Conservation (phyloP, 1,140 invertebrate species). For the Lucilia cuprina region DNA sequence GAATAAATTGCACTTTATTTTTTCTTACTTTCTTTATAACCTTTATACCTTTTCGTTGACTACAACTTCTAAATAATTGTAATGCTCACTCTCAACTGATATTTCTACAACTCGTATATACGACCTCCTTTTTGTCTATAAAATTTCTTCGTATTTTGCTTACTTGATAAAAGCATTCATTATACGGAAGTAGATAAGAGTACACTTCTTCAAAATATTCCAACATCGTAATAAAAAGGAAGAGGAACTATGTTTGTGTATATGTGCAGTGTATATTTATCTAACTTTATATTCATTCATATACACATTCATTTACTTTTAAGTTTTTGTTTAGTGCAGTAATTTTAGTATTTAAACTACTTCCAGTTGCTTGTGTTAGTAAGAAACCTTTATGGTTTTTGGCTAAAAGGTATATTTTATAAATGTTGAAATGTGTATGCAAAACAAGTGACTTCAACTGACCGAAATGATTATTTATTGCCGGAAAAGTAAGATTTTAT, state of each 20-base stretch:
- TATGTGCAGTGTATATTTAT: slow-evolving; percentile 16
- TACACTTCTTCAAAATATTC: not conserved
- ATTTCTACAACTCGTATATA: not conserved
- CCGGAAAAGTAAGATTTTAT: slow-evolving; percentile 18
- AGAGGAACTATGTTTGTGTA: not conserved
- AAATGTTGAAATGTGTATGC: too few relatives aligned
- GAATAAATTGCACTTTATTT: slow-evolving; percentile 17
- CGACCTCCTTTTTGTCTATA: not conserved
- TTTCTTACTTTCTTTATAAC: not conserved
- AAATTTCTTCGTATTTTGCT: not conserved
- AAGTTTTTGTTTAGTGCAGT: not conserved
- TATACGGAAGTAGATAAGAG: slow-evolving; percentile 25
- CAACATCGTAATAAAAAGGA: not conserved
- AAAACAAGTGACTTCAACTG: not conserved
- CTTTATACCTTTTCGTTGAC: not conserved
- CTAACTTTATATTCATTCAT: not conserved
- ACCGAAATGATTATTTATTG: slow-evolving; percentile 25
- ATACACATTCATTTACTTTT: not conserved
- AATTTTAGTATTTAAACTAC: too few relatives aligned
- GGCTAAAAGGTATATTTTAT: too few relatives aligned
- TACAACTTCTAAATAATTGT: not conserved
- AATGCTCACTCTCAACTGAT: too few relatives aligned
- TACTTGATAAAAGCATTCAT: slow-evolving; percentile 6
- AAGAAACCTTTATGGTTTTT: too few relatives aligned
- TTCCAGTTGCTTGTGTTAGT: too few relatives aligned